A percentile compares a stretch with the other conserved stretches of the same genome.
phyloP scores from a whole-genome alignment of 2,888 invertebrate species.

The Osmoderma eremita region DNA sequence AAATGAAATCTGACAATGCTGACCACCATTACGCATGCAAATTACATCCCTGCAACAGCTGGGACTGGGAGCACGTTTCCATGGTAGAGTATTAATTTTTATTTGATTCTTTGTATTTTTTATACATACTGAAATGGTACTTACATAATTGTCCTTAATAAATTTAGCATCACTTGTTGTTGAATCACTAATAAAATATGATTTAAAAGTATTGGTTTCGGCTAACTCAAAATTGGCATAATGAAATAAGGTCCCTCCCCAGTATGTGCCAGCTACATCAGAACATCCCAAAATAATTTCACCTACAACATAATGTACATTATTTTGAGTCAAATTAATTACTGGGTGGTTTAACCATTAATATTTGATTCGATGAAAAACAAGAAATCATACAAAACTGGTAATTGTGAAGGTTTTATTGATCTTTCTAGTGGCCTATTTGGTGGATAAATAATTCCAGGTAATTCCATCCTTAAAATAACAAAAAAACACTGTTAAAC shows the following conservation, averaged over 20 bases:
- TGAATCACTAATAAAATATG: constrained; percentile 63
- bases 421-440: constrained; percentile 56
- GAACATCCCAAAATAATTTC: constrained; percentile 69
- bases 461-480: constrained; percentile 31
- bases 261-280: constrained; percentile 69
- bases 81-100: too few species aligned
- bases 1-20: too few species aligned
- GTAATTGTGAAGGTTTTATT: constrained; percentile 52
- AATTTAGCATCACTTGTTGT: constrained; percentile 63
- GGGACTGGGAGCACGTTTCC: too few species aligned
- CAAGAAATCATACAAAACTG: constrained; percentile 55
- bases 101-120: not conserved
- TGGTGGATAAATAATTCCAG: constrained; percentile 56
- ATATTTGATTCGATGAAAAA: constrained; percentile 57
- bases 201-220: constrained; percentile 57
- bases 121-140: constrained; percentile 43
- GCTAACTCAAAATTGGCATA: constrained; percentile 63
- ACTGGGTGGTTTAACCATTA: constrained; percentile 49
- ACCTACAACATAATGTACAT: constrained; percentile 53
- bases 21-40: too few species aligned
- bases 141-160: constrained; percentile 54
- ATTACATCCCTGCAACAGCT: too few species aligned
- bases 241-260: constrained; percentile 71
- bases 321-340: not conserved
- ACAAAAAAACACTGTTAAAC: not conserved